Conservation (phyloP, 2,888 invertebrate species). For the Pristionchus exspectatus region DNA sequence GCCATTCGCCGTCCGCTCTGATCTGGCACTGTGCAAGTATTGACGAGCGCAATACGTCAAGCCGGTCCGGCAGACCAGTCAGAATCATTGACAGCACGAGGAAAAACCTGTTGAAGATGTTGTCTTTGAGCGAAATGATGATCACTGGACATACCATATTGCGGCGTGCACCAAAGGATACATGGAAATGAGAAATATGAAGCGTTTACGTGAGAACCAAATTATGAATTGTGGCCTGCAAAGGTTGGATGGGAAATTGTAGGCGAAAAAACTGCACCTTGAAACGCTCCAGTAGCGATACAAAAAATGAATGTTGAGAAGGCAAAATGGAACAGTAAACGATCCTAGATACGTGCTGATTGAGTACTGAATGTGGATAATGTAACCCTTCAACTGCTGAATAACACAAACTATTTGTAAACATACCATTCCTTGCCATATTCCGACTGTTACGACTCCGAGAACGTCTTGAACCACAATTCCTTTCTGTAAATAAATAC, state of each 20-base stretch:
- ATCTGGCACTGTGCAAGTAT: not conserved
- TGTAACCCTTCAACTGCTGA: no score
- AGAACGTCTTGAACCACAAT: no score
- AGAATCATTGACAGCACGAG: not conserved
- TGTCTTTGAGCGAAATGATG: not conserved
- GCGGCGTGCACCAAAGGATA: not conserved
- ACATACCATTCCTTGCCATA: not conserved
- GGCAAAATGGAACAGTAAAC: not conserved
- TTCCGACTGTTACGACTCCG: no score
- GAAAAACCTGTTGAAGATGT: not conserved
- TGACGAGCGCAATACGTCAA: not conserved
- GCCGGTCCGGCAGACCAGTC: not conserved
- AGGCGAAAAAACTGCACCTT: not conserved
- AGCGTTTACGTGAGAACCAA: not conserved
- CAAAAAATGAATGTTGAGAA: not conserved
- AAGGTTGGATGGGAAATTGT: not conserved
- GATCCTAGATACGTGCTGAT: not conserved
- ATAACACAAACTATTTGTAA: no score
- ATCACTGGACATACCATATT: not conserved
- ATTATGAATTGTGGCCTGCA: not conserved
- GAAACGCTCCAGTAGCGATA: not conserved
- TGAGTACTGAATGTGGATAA: not conserved
- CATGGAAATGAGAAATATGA: not conserved
- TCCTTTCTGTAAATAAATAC: not conserved
- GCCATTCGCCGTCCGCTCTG: not conserved